Evolutionary conservation across 2,888 invertebrate genomes (phyloP), one percentile per base, ranked within the genome.

Genomic region (Parapristionchus giblindavisi): DNA sequence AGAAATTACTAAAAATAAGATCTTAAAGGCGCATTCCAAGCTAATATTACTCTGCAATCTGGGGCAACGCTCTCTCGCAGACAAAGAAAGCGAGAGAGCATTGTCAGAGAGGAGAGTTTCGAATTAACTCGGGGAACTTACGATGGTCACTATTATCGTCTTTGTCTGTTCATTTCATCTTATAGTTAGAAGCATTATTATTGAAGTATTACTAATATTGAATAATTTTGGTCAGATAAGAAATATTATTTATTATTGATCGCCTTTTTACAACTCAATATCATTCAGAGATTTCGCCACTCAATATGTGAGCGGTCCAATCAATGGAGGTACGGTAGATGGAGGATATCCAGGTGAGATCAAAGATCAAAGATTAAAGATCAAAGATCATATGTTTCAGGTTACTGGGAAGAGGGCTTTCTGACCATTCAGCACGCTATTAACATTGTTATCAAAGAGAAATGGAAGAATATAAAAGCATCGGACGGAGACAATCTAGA

Each of bases 361-460:
- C 38, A 14, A 5, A 6, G 63, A 40, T 27, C 5, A 8, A 43
- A 43, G 8, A 3, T 21, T 1, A 8, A 0, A 61, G 38, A n/a
- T 36, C 4, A 24, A 6, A 40, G 2, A 24, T 5, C 27, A 1
- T 29, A 29, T n/a, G n/a, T 48, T 84, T 58, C 84, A 92, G 92
- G 91, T 66, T 92, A 92, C 86, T 89, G 89, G 79, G 88, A 89
- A 14, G 92, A 93, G 88, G 92, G 92, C 17, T 93, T 93, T 85
- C 86, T 93, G 63, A 90, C 91, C 0, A 80, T 93, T 8, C 93
- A 93, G 85, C 89, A 92, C 86, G 90, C 91, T 0, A 85, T 92
- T 0, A 90, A 91, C 76, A 88, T 88, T 79, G 88, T 91, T 21
- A 84, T 91, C 4, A 71, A 43, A 36, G 73, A 78, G 11, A 38